These are phyloP conservation scores for Chlorops oryzae DNA, from an alignment of 1,140 invertebrate genomes.

Conservation along the genomic window DNA sequence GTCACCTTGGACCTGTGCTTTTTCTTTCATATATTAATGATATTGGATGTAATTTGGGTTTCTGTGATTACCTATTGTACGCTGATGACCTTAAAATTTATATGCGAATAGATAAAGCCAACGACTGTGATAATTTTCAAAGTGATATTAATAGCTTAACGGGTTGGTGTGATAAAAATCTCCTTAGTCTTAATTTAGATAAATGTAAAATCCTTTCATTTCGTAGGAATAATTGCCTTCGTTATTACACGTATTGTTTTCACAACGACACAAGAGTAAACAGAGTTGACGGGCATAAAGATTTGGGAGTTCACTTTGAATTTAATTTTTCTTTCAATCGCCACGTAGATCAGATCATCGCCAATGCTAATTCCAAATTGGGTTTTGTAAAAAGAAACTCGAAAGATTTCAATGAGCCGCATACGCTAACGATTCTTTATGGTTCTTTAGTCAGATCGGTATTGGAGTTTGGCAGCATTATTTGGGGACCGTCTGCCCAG, in stretches of 20 bases:
- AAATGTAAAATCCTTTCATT: neutral
- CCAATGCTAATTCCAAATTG: neutral
- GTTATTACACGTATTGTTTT: neutral
- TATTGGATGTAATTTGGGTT: neutral
- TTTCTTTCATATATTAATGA: neutral
- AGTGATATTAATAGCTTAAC: neutral
- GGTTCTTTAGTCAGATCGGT: neutral
- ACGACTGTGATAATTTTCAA: neutral
- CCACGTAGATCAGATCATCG: neutral
- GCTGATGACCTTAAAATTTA: neutral
- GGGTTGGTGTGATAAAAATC: neutral
- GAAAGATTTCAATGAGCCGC: neutral
- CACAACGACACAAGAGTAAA: neutral
- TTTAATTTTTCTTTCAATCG: neutral
- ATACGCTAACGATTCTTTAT: neutral
- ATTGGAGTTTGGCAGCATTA: neutral
- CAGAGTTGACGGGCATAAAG: neutral
- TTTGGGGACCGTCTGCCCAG: neutral
- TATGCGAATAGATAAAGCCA: neutral
- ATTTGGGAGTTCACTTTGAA: neutral
- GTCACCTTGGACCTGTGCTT: no score
- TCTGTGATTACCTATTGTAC: neutral
- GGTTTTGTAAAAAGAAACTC: neutral
- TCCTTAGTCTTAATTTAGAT: neutral
- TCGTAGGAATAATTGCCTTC: neutral